These are phyloP conservation scores for Dendrophyllia cribrosa DNA, from an alignment of 64 coral and sea anemone genomes.

Conservation along the genomic window DNA sequence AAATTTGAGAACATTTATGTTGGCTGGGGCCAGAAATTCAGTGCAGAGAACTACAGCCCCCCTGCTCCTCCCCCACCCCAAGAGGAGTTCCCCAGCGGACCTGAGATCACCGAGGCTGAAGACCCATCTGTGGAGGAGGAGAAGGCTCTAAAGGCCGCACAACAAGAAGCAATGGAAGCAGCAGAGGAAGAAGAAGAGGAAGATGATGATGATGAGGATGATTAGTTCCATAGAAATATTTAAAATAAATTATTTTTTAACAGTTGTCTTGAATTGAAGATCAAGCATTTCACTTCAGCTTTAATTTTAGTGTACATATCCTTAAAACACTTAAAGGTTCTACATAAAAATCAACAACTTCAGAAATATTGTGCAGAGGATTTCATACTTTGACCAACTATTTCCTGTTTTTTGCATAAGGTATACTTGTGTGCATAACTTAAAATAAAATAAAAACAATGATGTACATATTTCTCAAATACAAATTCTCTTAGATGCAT, in stretches of 20 bases:
- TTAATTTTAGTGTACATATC: not conserved
- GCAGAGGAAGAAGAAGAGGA: constrained; percentile 95
- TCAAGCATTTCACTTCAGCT: not conserved
- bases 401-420: no score
- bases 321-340: not conserved
- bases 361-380: no score
- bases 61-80: constrained; percentile 92
- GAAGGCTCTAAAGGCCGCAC: constrained; percentile 95
- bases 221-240: constrained; percentile 49
- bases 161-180: constrained; percentile 92
- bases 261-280: no score
- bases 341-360: no score
- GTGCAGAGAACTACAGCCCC: constrained; percentile 98
- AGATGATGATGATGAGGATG: constrained; percentile 96
- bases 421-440: no score
- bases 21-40: constrained; percentile 95
- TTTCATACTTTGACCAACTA: no score
- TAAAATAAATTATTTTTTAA: not conserved
- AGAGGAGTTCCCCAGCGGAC: constrained; percentile 97
- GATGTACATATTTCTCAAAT: no score
- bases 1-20: constrained; percentile 99
- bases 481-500: no score
- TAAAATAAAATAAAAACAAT: no score
- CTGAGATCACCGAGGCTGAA: constrained; percentile 95
- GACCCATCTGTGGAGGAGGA: constrained; percentile 98